A percentile compares a stretch with the other conserved stretches of the same genome.
Conservation (phyloP, 2,113 vertebrate genomes). For the Pampusana beccarii region DNA sequence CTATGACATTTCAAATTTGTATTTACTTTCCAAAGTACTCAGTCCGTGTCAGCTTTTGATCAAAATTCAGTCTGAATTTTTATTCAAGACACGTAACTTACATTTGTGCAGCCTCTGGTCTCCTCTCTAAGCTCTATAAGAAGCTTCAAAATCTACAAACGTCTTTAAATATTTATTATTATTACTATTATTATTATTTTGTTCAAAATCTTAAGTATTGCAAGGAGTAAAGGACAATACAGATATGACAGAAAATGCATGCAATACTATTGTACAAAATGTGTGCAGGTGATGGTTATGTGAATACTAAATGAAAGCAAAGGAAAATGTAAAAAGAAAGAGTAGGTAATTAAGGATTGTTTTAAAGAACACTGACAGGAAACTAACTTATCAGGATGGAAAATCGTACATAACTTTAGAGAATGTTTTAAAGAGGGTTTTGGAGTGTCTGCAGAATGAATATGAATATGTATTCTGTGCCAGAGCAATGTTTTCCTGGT, state of each 20-base stretch:
- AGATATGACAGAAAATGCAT: neutral
- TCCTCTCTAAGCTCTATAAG: neutral
- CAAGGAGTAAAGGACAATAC: neutral
- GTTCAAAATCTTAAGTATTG: neutral
- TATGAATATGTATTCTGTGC: neutral
- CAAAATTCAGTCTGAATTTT: neutral
- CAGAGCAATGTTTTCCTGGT: conserved; percentile 30
- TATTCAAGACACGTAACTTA: neutral
- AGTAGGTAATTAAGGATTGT: neutral
- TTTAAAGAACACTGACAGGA: neutral
- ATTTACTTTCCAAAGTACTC: neutral
- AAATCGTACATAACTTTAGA: neutral
- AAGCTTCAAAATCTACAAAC: neutral
- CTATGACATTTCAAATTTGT: neutral
- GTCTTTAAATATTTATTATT: neutral
- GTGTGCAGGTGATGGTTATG: neutral
- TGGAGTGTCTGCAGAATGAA: neutral
- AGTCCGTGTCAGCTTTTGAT: neutral
- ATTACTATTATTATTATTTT: neutral
- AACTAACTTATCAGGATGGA: neutral
- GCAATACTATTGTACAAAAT: neutral
- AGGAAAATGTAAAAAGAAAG: neutral
- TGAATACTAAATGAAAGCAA: neutral
- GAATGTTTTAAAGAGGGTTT: neutral
- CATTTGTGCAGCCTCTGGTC: neutral